Conservation (phyloP, 2,113 vertebrate genomes). For the Coptodon rendalli region DNA sequence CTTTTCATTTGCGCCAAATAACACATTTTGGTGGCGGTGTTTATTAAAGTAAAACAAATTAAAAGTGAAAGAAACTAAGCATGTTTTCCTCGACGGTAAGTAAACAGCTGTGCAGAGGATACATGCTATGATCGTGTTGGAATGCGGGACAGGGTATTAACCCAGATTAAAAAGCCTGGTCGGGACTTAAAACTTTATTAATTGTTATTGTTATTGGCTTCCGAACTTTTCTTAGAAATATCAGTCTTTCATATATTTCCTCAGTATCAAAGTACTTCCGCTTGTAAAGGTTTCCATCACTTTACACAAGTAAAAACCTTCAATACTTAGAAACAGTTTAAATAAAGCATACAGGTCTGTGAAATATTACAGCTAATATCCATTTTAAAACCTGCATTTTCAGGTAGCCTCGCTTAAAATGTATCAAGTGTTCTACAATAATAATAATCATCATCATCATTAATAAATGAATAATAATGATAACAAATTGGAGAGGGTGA, state of each 20-base stretch:
- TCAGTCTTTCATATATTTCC: neutral
- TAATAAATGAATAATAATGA: neutral
- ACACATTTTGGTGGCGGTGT: neutral
- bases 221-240: neutral
- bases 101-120: neutral
- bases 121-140: neutral
- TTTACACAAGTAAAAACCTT: neutral
- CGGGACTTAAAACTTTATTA: neutral
- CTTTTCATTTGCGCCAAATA: rapidly evolving
- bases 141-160: neutral
- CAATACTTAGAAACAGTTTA: neutral
- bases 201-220: neutral
- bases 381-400: neutral
- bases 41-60: neutral
- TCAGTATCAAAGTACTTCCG: neutral
- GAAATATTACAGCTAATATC: neutral
- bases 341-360: neutral
- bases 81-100: neutral
- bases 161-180: neutral
- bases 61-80: rapidly evolving
- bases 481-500: neutral
- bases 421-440: neutral
- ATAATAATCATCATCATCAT: neutral
- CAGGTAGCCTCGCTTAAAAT: neutral
- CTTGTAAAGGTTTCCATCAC: neutral